Base-by-base conservation (phyloP, 2,113 vertebrate species). In the Scopus umbretta region DNA sequence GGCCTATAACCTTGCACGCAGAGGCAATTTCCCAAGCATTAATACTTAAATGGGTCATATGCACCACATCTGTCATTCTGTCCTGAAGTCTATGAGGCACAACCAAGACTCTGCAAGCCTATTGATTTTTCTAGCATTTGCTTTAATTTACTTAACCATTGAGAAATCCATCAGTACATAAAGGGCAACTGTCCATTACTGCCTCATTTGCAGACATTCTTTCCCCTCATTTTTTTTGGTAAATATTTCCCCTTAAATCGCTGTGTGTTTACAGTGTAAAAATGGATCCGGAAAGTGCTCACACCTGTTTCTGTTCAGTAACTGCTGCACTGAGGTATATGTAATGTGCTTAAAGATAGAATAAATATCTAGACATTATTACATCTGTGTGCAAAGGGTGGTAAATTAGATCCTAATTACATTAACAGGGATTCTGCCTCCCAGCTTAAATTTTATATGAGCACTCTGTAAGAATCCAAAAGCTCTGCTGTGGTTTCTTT, bases 351-450 rank as follows among this genome's bases (percentile, higher is more conserved):
- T 98, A 97, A 98, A 98, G 98, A 98, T 97, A 98, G 97, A 98
- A 98, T 98, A 98, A 96, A 98, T 98, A 98, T 98, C 98, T 97
- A 96, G 98, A 98, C 98, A 98, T 98, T 98, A 99, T 98, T 99
- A 98, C 99, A 99, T 99, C 98, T 99, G 98, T 98, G 98, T 98
- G 98, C 98, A 98, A 98, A 98, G 98, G 98, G 98, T 98, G 98
- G 98, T 99, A 99, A 99, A 99, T 99, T 99, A 99, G 98, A 98
- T 98, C 98, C 98, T 99, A 99, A 99, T 99, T 99, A 99, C 98
- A 99, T 99, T 99, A 99, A 99, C 98, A 98, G 98, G 97, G 98
- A 99, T 99, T 99, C 98, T 99, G 98, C 98, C 98, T 99, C 99
- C 98, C 98, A 99, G 99, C 99, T 98, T 98, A 98, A 98, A 98